Evolutionary conservation across 2,888 invertebrate species (phyloP), one percentile per base, ranked within the genome.

Genomic region (Unio pictorum): DNA sequence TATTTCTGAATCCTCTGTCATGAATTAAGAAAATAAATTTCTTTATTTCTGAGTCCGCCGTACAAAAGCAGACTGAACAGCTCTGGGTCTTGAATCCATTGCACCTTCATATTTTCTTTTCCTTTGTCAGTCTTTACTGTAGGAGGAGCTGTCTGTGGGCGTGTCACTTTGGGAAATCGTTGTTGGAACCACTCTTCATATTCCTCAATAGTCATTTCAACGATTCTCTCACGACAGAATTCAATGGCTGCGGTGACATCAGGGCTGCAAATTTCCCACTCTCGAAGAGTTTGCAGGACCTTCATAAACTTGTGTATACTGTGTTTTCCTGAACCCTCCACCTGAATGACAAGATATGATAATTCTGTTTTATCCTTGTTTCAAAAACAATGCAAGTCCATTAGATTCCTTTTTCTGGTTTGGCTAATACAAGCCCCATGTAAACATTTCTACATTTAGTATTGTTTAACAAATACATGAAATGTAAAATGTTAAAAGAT

Each of bases 211-310:
- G 86, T 79, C 86, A 90, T 88, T 66, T 88, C 89, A 1, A 89
- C 86, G 56, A 90, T 86, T 69, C 82, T 82, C 67, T 86, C 87
- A 6, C 90, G 82, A 72, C 89, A 89, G 78, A 89, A 90, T 75
- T 90, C 90, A 2, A 89, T 81, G 18, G 90, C 88, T 0, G 89
- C 87, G 20, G 84, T 80, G 59, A 90, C 84, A 68, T 90, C 89
- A 1, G 90, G 90, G 63, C 82, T 81, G 69, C 89, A 89, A 54
- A 90, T 87, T 75, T 90, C 90, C 90, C 90, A 90, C 64, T 86
- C 85, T 34, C 87, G 76, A 4, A 90, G 82, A 0, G 82, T 76
- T 64, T 85, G 80, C 60, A 90, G 82, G 8, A 89, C 88, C 68
- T 84, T 85, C 45, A 89, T 80, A 69, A 90, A 89, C 72, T 88